Base-by-base conservation (phyloP, 2,113 vertebrate genomes). In the Aldabrachelys gigantea region DNA sequence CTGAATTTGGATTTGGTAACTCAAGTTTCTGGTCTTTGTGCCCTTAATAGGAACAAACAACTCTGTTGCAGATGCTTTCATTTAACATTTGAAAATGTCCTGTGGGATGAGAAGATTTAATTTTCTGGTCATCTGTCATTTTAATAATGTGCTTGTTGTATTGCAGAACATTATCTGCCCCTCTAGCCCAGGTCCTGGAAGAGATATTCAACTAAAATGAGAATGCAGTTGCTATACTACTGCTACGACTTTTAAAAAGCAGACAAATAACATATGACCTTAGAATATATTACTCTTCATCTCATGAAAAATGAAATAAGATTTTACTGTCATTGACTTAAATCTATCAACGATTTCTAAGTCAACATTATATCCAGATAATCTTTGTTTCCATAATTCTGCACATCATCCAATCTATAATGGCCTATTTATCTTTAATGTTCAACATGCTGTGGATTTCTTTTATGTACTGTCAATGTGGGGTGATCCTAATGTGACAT, bases 81-180 rank as follows among this genome's bases (percentile, higher is more conserved):
- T 88, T 95, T 41, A 96, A 56, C 65, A 93, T 95, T 91, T 89
- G 92, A 89, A 94, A 97, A 93, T 44, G 88, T 88, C 93, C 87
- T 89, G 56, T 56, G 50, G 65, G 84, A 94, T 47, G 91, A 80
- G 8, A 72, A 94, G 84, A 97, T 97, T 96, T 90, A 89, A 95
- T 97, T 97, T 89, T 94, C 80, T 96, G 96, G 59, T 96, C 92
- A 96, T 95, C 95, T 97, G 92, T 92, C 91, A 95, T 89, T 90
- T 95, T 89, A 96, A 96, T 96, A 90, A 94, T 89, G 95, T 79
- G 69, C 50, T 81, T 97, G 94, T 76, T 92, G 92, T 80, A 95
- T 93, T 82, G 91, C 95, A 97, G 95, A 97, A 87, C 89, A 95
- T 87, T 31, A 85, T 96, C 92, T 93, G 89, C 75, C 89, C 87